phyloP scores from a whole-genome alignment of 2,888 invertebrate genomes.

The Heliothis peltigera region DNA sequence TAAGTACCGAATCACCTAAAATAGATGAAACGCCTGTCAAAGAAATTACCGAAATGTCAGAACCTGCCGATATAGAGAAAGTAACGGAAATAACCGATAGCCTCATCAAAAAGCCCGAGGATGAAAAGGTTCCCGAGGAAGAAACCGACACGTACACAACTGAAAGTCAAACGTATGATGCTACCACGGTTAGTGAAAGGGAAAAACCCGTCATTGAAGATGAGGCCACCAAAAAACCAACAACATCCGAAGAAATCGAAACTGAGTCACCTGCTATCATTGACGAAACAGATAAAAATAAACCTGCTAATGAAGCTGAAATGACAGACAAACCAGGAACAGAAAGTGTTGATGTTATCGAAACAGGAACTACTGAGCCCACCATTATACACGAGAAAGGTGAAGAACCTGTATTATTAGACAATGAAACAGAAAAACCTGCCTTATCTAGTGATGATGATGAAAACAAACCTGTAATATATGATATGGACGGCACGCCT shows the following conservation, averaged over 20 bases:
- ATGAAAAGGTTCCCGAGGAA: conserved; percentile 12
- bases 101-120: conserved; percentile 8
- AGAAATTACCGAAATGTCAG: conserved; percentile 33
- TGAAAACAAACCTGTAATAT: conserved; percentile 13
- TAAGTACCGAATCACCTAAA: conserved; percentile 28
- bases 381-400: background rate
- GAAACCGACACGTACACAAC: conserved; percentile 33
- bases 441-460: background rate
- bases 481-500: conserved; percentile 26
- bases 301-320: conserved; percentile 27
- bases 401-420: conserved; percentile 15
- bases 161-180: conserved; percentile 22
- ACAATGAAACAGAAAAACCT: conserved; percentile 3
- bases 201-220: conserved; percentile 23
- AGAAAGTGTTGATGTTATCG: conserved; percentile 11
- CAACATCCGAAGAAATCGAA: background rate
- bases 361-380: conserved; percentile 14
- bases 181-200: conserved; percentile 15
- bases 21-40: conserved; percentile 27
- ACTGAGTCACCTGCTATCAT: conserved; percentile 11
- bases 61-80: conserved; percentile 8
- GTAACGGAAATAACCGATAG: conserved; percentile 16
- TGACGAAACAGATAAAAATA: conserved; percentile 7
- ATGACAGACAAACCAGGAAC: conserved; percentile 31
- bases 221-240: conserved; percentile 10